Conservation (phyloP, 2,113 vertebrate species). For the Procapra przewalskii region DNA sequence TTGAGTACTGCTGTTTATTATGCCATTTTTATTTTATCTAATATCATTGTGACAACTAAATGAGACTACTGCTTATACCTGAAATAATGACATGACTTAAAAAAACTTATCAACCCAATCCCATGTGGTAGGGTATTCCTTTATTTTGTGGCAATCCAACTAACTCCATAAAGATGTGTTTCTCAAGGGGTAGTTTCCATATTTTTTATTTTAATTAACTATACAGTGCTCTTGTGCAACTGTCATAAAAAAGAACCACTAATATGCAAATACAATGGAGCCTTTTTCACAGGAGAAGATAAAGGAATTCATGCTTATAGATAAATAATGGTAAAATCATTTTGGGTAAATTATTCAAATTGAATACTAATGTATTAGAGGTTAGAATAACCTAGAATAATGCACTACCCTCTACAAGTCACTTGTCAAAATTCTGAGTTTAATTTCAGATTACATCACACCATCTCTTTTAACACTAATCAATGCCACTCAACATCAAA, state of each 20-base stretch:
- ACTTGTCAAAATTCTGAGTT: neutral
- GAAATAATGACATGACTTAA: constrained; percentile 33
- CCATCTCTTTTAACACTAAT: neutral
- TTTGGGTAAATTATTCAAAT: neutral
- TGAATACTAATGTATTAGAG: neutral
- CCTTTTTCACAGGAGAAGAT: neutral
- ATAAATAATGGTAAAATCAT: neutral
- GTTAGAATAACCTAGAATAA: neutral
- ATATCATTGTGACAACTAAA: constrained; percentile 74
- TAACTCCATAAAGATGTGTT: constrained; percentile 11
- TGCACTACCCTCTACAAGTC: neutral
- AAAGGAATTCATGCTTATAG: neutral
- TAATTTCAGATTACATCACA: neutral
- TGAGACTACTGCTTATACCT: constrained; percentile 70
- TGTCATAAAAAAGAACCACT: constrained; percentile 19
- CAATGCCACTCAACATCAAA: neutral
- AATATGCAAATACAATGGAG: neutral
- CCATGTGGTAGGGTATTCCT: constrained; percentile 56
- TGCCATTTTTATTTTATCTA: constrained; percentile 42
- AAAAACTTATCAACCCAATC: constrained; percentile 66
- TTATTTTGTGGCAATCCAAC: constrained; percentile 63
- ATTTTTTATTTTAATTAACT: constrained; percentile 21
- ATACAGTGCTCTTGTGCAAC: neutral
- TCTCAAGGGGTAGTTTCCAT: neutral
- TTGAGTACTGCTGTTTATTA: neutral